Conservation (phyloP, 2,888 invertebrate species). For the Anthophora plumipes region DNA sequence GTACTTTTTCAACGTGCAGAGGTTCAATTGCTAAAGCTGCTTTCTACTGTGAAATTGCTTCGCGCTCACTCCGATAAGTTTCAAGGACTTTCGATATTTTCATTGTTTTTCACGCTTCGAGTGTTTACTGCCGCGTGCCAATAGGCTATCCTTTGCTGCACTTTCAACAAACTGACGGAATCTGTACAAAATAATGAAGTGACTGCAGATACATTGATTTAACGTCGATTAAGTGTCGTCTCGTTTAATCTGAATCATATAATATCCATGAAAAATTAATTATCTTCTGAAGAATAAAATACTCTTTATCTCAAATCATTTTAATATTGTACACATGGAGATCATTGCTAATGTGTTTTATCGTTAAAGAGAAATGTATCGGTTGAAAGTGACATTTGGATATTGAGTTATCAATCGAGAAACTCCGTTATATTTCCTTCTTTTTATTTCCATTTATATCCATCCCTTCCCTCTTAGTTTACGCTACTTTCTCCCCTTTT, state of each 20-base stretch:
- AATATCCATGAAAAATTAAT: not conserved
- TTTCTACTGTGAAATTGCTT: conserved; percentile 71
- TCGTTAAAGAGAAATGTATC: no score
- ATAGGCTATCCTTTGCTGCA: conserved; percentile 16
- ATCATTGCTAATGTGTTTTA: no score
- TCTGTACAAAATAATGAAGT: conserved; percentile 27
- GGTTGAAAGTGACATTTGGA: no score
- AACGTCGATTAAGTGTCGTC: conserved; percentile 2
- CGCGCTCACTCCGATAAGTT: conserved; percentile 61
- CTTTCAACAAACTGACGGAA: conserved; percentile 27
- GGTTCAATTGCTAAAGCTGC: conserved; percentile 64
- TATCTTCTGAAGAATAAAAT: not conserved
- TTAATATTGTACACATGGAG: no score
- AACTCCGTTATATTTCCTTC: no score
- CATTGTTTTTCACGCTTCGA: conserved; percentile 48
- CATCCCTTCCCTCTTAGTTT: conserved; percentile 26
- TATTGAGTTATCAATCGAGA: not conserved
- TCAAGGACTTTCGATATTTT: conserved; percentile 63
- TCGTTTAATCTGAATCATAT: not conserved
- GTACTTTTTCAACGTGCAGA: conserved; percentile 58
- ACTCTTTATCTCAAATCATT: not conserved
- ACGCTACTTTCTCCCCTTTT: conserved; percentile 8
- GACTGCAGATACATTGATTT: conserved; percentile 1
- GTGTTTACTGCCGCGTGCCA: not conserved
- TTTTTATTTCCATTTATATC: conserved; percentile 14